A percentile compares a stretch with the other conserved stretches of the same genome.
Evolutionary conservation across 2,797 vertebrate genomes (phyloP).

Genomic region (Amphiprion clarkii): DNA sequence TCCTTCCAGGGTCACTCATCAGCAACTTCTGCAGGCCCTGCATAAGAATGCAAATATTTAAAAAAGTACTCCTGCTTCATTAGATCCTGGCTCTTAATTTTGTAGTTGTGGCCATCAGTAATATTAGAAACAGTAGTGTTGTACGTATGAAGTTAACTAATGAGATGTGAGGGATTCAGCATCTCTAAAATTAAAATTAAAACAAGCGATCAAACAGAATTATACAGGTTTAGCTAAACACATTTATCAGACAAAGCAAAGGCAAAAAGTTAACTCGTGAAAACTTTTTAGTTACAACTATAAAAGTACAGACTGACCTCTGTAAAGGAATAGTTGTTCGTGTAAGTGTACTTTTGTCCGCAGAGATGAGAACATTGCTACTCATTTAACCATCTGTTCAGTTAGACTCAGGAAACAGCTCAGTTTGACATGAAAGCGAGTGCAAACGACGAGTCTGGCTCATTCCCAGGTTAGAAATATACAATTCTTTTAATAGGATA

Average conservation of each 20-base stretch:
- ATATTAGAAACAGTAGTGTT: neutral
- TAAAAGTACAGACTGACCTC: neutral
- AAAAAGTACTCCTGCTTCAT: neutral
- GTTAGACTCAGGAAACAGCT: too few relatives aligned
- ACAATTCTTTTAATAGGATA: too few relatives aligned
- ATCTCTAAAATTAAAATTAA: neutral
- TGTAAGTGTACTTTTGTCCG: neutral
- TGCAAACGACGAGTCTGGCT: too few relatives aligned
- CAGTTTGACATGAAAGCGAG: too few relatives aligned
- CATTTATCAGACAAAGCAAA: neutral
- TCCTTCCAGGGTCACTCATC: slow-evolving; percentile 3
- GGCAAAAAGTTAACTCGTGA: too few relatives aligned
- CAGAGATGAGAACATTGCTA: neutral
- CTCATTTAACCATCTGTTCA: too few relatives aligned
- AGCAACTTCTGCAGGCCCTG: neutral
- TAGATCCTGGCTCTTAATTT: neutral
- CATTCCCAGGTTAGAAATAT: too few relatives aligned
- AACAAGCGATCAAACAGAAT: neutral
- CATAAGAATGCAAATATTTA: slow-evolving; percentile 41
- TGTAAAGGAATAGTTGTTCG: neutral
- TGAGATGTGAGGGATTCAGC: neutral
- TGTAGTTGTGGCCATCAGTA: neutral
- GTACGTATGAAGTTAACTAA: neutral
- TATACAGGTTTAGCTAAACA: neutral
- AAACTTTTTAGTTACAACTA: neutral